Base-by-base conservation (phyloP, 2,797 vertebrate species). In the Peromyscus melanophrys region DNA sequence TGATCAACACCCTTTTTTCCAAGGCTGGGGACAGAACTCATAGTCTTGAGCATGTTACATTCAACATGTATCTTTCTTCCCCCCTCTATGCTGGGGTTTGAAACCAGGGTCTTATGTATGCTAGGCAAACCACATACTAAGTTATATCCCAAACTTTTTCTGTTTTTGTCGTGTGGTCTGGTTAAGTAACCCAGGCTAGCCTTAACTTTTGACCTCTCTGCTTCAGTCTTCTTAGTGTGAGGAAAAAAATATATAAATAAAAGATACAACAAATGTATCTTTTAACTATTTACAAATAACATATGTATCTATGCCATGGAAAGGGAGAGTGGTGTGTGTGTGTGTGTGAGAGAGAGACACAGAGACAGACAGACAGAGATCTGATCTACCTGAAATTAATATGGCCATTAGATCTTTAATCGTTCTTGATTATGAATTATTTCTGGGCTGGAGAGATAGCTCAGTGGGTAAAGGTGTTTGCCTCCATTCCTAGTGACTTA, bases 361-460 rank as follows among this genome's bases (percentile, higher is more conserved):
- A 65, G 61, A 65, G 61, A 63, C 25, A 63, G 61, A 55, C 55
- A 34, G 63, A 52, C 3, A 59, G 57, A 61, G 43, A 65, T 89
- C 81, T 92, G 49, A 96, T 97, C 81, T 88, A 57, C 90, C 57
- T 98, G 92, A 84, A 97, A 92, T 96, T 98, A 98, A 97, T 86
- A 96, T 49, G 86, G 67, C 81, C 77, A 86, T 96, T 97, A 98
- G 65, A 97, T 95, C 81, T 73, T 98, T 97, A 98, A 98, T 0
- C 1, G 87, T 96, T 97, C 98, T 98, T 93, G 49, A 91, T 98
- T 98, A 98, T 98, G 98, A 95, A 37, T 23, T 19, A 89, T 75
- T 43, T 19, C 13, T 52, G 23, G 65, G 63, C 46, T 71, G 46
- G 46, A 37, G 46, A 71, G 46, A 69, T 37, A 34, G 65, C 21